Conservation (phyloP, 2,797 vertebrate genomes). For the Alca torda region DNA sequence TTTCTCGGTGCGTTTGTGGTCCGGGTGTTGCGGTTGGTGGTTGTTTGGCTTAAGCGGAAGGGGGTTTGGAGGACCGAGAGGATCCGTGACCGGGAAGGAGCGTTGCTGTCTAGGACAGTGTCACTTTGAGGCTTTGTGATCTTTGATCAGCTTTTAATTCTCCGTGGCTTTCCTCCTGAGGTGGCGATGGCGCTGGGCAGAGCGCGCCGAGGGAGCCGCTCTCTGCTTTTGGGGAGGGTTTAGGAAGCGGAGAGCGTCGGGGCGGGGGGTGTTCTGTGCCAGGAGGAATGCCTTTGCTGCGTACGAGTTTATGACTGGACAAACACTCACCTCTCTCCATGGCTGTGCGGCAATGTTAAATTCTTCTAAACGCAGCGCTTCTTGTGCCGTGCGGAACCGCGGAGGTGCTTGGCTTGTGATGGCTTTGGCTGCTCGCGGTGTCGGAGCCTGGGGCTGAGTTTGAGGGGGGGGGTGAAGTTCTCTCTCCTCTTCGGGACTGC, state of each 20-base stretch:
- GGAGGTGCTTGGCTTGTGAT: fast-evolving
- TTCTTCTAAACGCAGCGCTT: fast-evolving
- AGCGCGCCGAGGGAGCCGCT: fast-evolving
- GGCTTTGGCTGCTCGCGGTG: background rate
- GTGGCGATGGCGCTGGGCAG: background rate
- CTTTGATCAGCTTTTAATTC: background rate
- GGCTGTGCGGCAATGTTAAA: background rate
- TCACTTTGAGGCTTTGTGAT: background rate
- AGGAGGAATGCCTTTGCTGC: background rate
- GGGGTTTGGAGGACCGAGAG: background rate
- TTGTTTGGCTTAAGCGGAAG: background rate
- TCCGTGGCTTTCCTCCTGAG: background rate
- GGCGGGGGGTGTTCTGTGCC: background rate
- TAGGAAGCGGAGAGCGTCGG: fast-evolving
- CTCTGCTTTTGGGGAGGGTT: background rate
- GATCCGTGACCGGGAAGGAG: background rate
- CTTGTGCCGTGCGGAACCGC: fast-evolving
- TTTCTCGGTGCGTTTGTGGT: background rate
- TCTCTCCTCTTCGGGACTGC: background rate
- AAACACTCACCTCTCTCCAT: background rate
- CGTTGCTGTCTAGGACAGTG: background rate
- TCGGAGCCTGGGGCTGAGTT: background rate
- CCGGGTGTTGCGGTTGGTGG: background rate
- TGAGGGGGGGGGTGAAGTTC: background rate
- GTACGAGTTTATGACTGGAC: background rate